These are phyloP conservation scores for Halictus ligatus DNA, from an alignment of 2,888 invertebrate species.

Conservation along the genomic window DNA sequence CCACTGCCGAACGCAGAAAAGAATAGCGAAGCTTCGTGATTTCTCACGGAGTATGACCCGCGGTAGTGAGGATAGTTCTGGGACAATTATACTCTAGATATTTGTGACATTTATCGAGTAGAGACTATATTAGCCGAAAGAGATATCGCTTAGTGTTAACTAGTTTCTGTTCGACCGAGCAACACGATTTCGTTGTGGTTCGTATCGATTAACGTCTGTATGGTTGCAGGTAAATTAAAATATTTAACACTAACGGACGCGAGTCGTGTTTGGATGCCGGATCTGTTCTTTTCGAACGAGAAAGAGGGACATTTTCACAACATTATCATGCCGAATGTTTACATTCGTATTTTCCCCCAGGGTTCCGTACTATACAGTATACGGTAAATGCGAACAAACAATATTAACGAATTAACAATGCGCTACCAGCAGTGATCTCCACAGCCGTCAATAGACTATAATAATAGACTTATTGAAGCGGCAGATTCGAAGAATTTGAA, in stretches of 20 bases:
- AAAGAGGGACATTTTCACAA: slow-evolving; percentile 99
- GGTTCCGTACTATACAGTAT: slow-evolving; percentile 98
- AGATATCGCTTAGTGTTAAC: too few species aligned
- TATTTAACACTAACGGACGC: slow-evolving; percentile 97
- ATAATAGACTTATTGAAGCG: too few species aligned
- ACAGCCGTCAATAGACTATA: too few species aligned
- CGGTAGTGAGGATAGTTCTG: too few species aligned
- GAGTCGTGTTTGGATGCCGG: slow-evolving; percentile 99
- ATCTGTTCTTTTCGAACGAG: slow-evolving; percentile 98
- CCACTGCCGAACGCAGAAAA: too few species aligned
- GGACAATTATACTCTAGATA: too few species aligned
- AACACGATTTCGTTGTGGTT: neutral
- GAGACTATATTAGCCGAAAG: neutral
- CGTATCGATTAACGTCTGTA: neutral
- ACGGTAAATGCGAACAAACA: slow-evolving; percentile 85
- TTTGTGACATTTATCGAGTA: too few species aligned
- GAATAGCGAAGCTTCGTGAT: too few species aligned
- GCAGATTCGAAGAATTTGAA: too few species aligned
- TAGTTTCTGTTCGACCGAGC: neutral
- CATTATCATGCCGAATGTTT: slow-evolving; percentile 98
- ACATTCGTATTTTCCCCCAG: slow-evolving; percentile 97
- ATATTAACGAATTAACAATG: neutral
- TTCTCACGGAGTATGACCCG: too few species aligned
- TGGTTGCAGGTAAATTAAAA: slow-evolving; percentile 90
- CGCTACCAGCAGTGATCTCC: too few species aligned